Base-by-base conservation (phyloP, 35 echinoderm and acorn worm genomes). In the Ophiothrix spiculata region DNA sequence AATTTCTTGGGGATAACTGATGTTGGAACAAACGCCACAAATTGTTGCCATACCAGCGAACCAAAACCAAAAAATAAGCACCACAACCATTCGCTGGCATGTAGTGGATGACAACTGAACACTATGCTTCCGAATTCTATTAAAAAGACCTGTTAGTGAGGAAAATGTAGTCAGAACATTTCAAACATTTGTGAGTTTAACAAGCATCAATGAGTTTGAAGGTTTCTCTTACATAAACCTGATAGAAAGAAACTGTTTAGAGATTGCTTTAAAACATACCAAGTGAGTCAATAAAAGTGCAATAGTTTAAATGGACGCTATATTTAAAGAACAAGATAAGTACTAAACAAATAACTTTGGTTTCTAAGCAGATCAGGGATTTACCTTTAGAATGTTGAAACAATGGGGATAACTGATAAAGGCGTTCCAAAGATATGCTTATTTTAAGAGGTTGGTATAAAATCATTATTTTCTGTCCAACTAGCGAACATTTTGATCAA, bases 41-140 rank as follows among this genome's bases (percentile, higher is more conserved):
- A 1, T 49, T 99, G 96, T 10, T 93, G 86, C 96, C 96, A 99
- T 31, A 99, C 0, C 21, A 99, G 84, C 0, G 86, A 85, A 33
- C 92, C 92, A n/a, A 99, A 37, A 45, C 96, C 96, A 17, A 99
- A 87, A 83, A 94, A 91, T 35, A 99, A 75, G 75, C 96, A 99
- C 96, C 96, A 99, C 37, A 88, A 31, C 96, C 96, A 99, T 86
- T 94, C 85, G 38, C 77, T 74, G 0, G 91, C 17, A 40, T 45
- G 37, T 21, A 99, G 90, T 31, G 85, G 85, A 6, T 77, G 88
- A 38, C 85, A 86, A 79, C 82, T 89, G 85, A 99, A 99, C 28
- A 99, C 79, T 16, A 99, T 40, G 56, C 63, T 75, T 39, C 96
- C 96, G 90, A 94, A 91, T 56, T 94, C 85, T 15, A 99, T 83